Evolutionary conservation across 92 coral and sea anemone genomes (phyloP).

Genomic region (Siderastrea siderea): DNA sequence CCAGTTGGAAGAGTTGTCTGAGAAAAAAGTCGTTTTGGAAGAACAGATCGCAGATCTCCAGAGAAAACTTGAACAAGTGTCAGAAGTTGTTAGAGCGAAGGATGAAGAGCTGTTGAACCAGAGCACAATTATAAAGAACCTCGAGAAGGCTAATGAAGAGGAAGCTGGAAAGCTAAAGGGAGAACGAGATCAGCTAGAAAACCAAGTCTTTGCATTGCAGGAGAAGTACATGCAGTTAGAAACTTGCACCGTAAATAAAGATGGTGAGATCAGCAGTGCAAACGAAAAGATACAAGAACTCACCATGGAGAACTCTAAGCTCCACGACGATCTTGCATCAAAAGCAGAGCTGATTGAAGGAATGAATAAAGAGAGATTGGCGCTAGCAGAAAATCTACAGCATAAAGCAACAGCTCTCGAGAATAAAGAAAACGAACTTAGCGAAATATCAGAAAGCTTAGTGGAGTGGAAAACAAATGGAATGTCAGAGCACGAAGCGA

Average conservation of each 20-base stretch:
- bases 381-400: constrained; percentile 36
- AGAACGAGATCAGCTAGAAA: not conserved
- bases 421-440: constrained; percentile 62
- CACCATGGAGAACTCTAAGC: constrained; percentile 7
- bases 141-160: constrained; percentile 24
- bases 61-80: not conserved
- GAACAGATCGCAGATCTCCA: constrained; percentile 35
- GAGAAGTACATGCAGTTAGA: constrained; percentile 43
- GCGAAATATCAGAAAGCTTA: constrained; percentile 33
- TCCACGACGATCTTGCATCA: constrained; percentile 35
- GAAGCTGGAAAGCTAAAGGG: constrained; percentile 1
- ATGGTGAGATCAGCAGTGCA: constrained; percentile 21
- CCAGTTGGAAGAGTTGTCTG: not conserved
- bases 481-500: constrained; percentile 6
- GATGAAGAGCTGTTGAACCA: constrained; percentile 30
- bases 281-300: constrained; percentile 32
- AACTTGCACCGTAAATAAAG: constrained; percentile 16
- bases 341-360: constrained; percentile 29
- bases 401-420: constrained; percentile 52
- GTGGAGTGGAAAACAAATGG: constrained; percentile 9
- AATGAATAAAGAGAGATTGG: constrained; percentile 23
- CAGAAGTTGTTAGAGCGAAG: constrained; percentile 15
- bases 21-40: constrained; percentile 18
- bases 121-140: not conserved
- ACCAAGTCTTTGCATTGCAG: constrained; percentile 21